Evolutionary conservation across 2,797 vertebrate species (phyloP), one percentile per base, ranked within the genome.

Genomic region (Tapirus indicus): DNA sequence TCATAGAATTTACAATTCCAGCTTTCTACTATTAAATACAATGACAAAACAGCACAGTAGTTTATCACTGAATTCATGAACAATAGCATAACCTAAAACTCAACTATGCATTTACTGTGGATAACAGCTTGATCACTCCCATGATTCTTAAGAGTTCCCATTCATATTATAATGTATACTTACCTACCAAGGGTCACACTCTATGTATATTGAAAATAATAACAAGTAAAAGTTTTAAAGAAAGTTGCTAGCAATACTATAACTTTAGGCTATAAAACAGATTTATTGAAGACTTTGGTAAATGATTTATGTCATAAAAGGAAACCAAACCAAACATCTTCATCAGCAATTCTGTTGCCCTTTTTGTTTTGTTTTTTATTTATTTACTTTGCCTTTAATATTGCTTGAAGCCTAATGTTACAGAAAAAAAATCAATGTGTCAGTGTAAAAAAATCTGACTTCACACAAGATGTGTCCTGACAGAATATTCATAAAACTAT

Each of bases 361-460:
- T 47, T 47, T 47, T 47, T 21, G 4, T 69, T 69, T 38, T 21
- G 49, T 38, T 69, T 68, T 69, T 35, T 21, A 18, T 69, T 68
- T 69, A 69, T 35, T 68, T 68, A 68, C 17, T 69, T 69, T 69
- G 35, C 9, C 27, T 60, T 74, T 49, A 90, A 79, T 78, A 86
- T n/a, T 74, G 23, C 29, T 66, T 58, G n/a, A 82, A 84, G 71
- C 10, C 47, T 88, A 83, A n/a, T 25, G 5, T 66, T 82, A 72
- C 38, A 85, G 23, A 13, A 23, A 60, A 82, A 66, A 71, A 68
- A 75, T 83, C 68, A 69, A 89, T 23, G 4, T 38, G 6, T 90
- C 79, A 78, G 90, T 88, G 60, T 78, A 83, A 96, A 71, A 71
- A 92, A 80, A 35, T 69, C 17, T 84, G 23, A 93, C 91, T 72